Percentiles rank a stretch among this genome's conserved stretches.
Evolutionary conservation across 1,140 invertebrate genomes (phyloP).

Genomic region (Argopecten irradians): DNA sequence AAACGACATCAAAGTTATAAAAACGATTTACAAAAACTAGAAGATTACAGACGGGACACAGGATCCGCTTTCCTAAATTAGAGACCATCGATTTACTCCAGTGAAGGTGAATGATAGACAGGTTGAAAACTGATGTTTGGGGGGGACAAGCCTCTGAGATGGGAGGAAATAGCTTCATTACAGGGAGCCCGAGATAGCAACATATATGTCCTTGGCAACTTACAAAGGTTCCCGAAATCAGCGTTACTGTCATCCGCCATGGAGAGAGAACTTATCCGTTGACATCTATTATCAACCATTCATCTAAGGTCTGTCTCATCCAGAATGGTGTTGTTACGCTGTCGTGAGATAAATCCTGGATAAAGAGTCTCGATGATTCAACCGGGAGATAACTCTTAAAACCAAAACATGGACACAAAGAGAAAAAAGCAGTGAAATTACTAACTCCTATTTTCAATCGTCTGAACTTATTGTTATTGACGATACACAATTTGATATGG

Average conservation of each 20-base stretch:
- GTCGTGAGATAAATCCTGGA: neutral
- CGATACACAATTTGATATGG: neutral
- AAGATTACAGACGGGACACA: neutral
- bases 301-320: neutral
- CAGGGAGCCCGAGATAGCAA: neutral
- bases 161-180: neutral
- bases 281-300: neutral
- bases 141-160: neutral
- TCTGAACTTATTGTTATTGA: neutral
- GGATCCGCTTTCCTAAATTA: neutral
- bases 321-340: neutral
- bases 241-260: neutral
- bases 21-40: neutral
- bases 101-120: neutral
- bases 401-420: neutral
- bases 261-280: neutral
- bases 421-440: neutral
- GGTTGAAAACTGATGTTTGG: neutral
- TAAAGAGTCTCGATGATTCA: neutral
- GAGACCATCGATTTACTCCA: neutral
- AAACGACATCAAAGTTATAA: neutral
- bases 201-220: neutral
- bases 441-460: neutral
- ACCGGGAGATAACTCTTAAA: neutral
- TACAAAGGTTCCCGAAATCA: neutral